Evolutionary conservation across 1,140 invertebrate species (phyloP), one percentile per base, ranked within the genome.

Genomic region (Telenomus remus): DNA sequence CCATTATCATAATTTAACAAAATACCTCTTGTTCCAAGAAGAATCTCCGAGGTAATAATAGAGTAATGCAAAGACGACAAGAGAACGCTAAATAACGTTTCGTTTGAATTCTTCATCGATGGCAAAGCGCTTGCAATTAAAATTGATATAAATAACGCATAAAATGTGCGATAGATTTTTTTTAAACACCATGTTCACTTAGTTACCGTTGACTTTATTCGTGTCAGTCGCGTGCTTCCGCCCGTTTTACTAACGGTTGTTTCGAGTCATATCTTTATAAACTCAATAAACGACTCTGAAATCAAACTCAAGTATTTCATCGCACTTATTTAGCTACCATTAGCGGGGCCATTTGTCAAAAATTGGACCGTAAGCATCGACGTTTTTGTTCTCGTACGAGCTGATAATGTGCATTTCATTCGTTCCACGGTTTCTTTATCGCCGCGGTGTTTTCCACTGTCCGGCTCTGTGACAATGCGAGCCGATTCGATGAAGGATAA

Each of bases 221-320:
- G 75, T 79, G 53, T 82, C 82, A 70, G 78, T 77, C 73, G 79
- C 77, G 66, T 81, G 81, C 63, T 80, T 71, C 57, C 79, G 74
- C 56, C 81, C 78, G 53, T 78, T 73, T 70, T 54, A 70, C 47
- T 78, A 73, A 78, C 76, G 76, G 76, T 78, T 70, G 64, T 73
- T 73, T 78, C 69, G 65, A 73, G 60, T 78, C 64, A 66, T 63
- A 73, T 75, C 66, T 71, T 71, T 71, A 70, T 75, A 64, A 63
- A 71, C 76, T 75, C 61, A 61, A 71, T 78, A 74, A n/a, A 74
- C 64, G 50, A 74, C 61, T 74, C 68, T 65, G 56, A 78, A 73
- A 70, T 74, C 70, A 46, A 54, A 65, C 44, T 43, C 39, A 69
- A 72, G 69, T 57, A 60, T 72, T 77, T n/a, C 42, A 53, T 63